Evolutionary conservation across 1,140 invertebrate genomes (phyloP).

Genomic region (Dinothrombium tinctorium): DNA sequence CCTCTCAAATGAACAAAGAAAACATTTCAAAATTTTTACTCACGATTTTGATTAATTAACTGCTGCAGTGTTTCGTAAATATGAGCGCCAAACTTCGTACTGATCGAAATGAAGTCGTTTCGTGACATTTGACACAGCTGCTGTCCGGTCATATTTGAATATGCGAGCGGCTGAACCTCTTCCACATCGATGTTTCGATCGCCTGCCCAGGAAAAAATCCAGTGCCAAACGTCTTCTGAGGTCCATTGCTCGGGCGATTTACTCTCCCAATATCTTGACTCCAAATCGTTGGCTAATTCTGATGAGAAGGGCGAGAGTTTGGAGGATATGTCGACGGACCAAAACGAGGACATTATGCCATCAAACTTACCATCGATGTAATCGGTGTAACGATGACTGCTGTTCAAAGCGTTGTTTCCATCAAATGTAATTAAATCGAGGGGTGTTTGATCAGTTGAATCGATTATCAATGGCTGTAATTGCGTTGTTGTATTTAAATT

Average conservation of each 20-base stretch:
- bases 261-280: conserved; percentile 8
- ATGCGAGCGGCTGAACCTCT: conserved; percentile 11
- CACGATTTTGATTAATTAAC: conserved; percentile 12
- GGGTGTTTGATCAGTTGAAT: background rate
- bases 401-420: background rate
- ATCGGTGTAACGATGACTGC: conserved; percentile 1
- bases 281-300: conserved; percentile 3
- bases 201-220: conserved; percentile 14
- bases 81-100: conserved; percentile 12
- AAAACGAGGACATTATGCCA: conserved; percentile 1
- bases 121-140: conserved; percentile 12
- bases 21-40: conserved; percentile 2
- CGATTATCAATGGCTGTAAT: background rate
- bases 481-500: background rate
- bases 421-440: background rate
- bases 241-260: conserved; percentile 14
- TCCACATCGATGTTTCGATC: conserved; percentile 11
- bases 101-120: conserved; percentile 12
- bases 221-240: conserved; percentile 12
- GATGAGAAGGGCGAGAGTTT: background rate
- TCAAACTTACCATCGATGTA: conserved; percentile 6
- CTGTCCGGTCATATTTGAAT: conserved; percentile 14
- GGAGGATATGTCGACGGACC: background rate
- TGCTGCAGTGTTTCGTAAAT: conserved; percentile 13
- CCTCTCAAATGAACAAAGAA: no score